Evolutionary conservation across 2,113 vertebrate species (phyloP).

Genomic region (Neodontobutis hainanensis): DNA sequence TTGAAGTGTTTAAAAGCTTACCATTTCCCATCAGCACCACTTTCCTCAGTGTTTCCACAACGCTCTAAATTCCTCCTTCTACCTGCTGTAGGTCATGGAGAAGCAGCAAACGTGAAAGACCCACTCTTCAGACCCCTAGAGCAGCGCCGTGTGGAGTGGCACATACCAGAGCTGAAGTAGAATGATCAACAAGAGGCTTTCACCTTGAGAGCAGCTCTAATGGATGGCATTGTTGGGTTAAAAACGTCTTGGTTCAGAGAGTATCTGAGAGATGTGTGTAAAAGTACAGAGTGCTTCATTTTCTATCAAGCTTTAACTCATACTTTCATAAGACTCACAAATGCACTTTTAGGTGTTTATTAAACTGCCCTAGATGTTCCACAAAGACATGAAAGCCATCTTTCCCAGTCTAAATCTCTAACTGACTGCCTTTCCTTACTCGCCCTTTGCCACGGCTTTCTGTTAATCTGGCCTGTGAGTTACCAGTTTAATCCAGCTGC

Average conservation of each 20-base stretch:
- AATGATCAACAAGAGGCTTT: conserved; percentile 47
- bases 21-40: not conserved
- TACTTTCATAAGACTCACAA: too few species aligned
- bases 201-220: conserved; percentile 25
- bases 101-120: conserved; percentile 5
- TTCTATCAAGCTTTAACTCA: too few species aligned
- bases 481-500: too few species aligned
- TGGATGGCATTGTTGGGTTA: conserved; percentile 50
- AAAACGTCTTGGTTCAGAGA: conserved; percentile 37
- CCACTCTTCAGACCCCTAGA: conserved; percentile 21
- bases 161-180: conserved; percentile 58
- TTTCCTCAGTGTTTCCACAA: not conserved
- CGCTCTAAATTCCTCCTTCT: conserved; percentile 2
- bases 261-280: conserved; percentile 5
- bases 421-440: too few species aligned
- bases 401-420: too few species aligned
- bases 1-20: conserved; percentile 40
- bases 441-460: too few species aligned
- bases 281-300: too few species aligned
- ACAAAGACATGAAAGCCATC: too few species aligned
- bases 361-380: too few species aligned
- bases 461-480: too few species aligned
- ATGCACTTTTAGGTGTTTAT: too few species aligned
- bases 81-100: conserved; percentile 29
- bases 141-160: conserved; percentile 20